These are phyloP conservation scores for Halocaridina rubra DNA, from an alignment of 2,888 invertebrate species.

Conservation along the genomic window DNA sequence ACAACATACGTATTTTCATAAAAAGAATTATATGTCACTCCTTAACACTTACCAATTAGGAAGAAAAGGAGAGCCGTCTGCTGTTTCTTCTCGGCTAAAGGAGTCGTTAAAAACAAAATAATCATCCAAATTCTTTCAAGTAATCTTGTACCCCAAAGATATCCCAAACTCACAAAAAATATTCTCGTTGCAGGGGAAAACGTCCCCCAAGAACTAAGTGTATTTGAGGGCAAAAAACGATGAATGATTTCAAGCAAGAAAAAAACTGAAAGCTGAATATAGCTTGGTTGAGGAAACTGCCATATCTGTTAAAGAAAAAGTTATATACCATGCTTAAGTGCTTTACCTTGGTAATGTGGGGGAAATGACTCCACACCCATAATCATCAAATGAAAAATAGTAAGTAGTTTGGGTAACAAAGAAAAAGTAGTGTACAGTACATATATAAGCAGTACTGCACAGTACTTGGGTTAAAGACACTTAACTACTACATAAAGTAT, in stretches of 20 bases:
- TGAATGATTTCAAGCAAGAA: slow-evolving; percentile 32
- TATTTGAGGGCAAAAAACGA: background rate
- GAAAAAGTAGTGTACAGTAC: too few species aligned
- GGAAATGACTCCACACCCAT: too few species aligned
- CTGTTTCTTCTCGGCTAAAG: slow-evolving; percentile 45
- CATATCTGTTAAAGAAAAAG: slow-evolving; percentile 39
- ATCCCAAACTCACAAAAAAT: slow-evolving; percentile 12
- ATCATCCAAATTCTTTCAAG: slow-evolving; percentile 27
- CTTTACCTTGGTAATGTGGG: background rate
- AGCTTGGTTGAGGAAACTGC: slow-evolving; percentile 48
- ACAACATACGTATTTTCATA: too few species aligned
- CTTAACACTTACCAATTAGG: background rate
- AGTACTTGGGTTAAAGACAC: too few species aligned
- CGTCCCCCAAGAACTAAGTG: slow-evolving; percentile 1
- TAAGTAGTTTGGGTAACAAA: too few species aligned
- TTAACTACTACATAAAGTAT: too few species aligned
- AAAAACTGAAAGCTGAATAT: slow-evolving; percentile 40
- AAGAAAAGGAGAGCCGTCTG: slow-evolving; percentile 25
- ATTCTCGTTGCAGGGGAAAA: slow-evolving; percentile 41
- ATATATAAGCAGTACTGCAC: too few species aligned
- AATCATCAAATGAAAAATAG: too few species aligned
- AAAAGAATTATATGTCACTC: too few species aligned
- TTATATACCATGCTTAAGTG: background rate
- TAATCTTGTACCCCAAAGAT: slow-evolving; percentile 37
- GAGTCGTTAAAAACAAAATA: slow-evolving; percentile 38